Conservation (phyloP, 2,113 vertebrate species). For the Sinocyclocheilus anophthalmus region DNA sequence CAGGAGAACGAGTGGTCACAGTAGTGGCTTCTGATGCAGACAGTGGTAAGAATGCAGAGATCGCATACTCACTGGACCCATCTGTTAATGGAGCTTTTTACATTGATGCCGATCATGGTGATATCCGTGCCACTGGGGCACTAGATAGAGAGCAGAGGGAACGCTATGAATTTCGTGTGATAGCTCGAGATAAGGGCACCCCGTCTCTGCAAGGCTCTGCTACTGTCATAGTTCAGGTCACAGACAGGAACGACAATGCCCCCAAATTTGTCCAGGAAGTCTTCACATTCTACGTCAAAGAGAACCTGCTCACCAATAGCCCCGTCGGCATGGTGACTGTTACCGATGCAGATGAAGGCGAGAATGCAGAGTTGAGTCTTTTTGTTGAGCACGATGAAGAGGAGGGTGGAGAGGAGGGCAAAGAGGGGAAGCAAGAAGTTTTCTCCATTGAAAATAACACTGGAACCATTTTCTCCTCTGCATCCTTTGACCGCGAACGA, state of each 20-base stretch:
- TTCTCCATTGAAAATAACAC: slow-evolving; percentile 95
- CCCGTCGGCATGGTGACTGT: slow-evolving; percentile 98
- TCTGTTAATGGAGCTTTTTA: slow-evolving; percentile 80
- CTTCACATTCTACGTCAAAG: slow-evolving; percentile 96
- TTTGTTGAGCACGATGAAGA: slow-evolving; percentile 81
- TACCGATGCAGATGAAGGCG: slow-evolving; percentile 91
- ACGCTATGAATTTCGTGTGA: slow-evolving; percentile 89
- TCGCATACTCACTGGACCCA: slow-evolving; percentile 87
- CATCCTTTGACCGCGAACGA: slow-evolving; percentile 90
- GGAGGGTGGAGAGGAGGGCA: slow-evolving; percentile 72
- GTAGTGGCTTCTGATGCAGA: slow-evolving; percentile 89
- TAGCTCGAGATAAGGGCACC: slow-evolving; percentile 88
- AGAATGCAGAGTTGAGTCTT: slow-evolving; percentile 91
- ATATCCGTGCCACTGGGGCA: slow-evolving; percentile 82
- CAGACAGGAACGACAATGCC: slow-evolving; percentile 92
- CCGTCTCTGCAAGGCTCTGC: slow-evolving; percentile 88
- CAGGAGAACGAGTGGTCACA: slow-evolving; percentile 86
- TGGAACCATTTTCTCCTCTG: slow-evolving; percentile 90
- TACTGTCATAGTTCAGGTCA: slow-evolving; percentile 87
- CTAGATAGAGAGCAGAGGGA: slow-evolving; percentile 89
- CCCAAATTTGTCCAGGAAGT: slow-evolving; percentile 96
- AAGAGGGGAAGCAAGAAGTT: slow-evolving; percentile 67
- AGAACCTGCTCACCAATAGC: slow-evolving; percentile 95
- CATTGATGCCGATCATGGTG: slow-evolving; percentile 89
- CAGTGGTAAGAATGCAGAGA: slow-evolving; percentile 91